Evolutionary conservation across 1,140 invertebrate species (phyloP).

Genomic region (Drosophila tristis): DNA sequence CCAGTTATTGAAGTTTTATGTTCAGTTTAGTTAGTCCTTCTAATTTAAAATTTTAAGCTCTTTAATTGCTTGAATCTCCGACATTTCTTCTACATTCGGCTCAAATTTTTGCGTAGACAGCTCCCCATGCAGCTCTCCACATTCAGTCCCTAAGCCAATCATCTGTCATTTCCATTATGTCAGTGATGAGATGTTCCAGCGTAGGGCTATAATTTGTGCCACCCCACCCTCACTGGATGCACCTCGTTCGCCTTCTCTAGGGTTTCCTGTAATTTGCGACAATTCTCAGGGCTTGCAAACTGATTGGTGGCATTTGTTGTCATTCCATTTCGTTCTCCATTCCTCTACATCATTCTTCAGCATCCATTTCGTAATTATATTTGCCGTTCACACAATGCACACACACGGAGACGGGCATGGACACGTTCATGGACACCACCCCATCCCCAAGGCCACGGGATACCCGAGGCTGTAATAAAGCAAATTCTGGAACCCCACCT

Average conservation of each 20-base stretch:
- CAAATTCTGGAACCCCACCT: slow-evolving; percentile 60
- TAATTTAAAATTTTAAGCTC: no score
- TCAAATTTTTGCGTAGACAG: slow-evolving; percentile 25
- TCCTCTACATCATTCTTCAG: slow-evolving; percentile 9
- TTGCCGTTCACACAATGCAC: slow-evolving; percentile 8
- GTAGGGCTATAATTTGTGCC: slow-evolving; percentile 37
- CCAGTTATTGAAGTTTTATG: no score
- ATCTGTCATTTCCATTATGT: slow-evolving; percentile 38
- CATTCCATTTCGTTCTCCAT: slow-evolving; percentile 5
- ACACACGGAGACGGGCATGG: not conserved
- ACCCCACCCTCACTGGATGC: not conserved
- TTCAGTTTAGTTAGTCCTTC: no score
- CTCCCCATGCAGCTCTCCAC: not conserved
- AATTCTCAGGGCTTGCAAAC: slow-evolving; percentile 27
- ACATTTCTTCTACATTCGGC: slow-evolving; percentile 17
- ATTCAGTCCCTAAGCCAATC: slow-evolving; percentile 19
- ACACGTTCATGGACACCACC: not conserved
- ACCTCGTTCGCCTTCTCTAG: not conserved
- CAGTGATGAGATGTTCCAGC: slow-evolving; percentile 1
- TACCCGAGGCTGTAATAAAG: slow-evolving; percentile 3
- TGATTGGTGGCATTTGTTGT: slow-evolving; percentile 47
- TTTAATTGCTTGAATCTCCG: no score
- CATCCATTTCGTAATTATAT: slow-evolving; percentile 38
- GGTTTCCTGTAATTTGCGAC: slow-evolving; percentile 50
- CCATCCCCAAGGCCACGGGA: no score